A percentile compares a stretch with the other conserved stretches of the same genome.
phyloP scores from a whole-genome alignment of 1,140 invertebrate genomes.

The Pentalonia nigronervosa region DNA sequence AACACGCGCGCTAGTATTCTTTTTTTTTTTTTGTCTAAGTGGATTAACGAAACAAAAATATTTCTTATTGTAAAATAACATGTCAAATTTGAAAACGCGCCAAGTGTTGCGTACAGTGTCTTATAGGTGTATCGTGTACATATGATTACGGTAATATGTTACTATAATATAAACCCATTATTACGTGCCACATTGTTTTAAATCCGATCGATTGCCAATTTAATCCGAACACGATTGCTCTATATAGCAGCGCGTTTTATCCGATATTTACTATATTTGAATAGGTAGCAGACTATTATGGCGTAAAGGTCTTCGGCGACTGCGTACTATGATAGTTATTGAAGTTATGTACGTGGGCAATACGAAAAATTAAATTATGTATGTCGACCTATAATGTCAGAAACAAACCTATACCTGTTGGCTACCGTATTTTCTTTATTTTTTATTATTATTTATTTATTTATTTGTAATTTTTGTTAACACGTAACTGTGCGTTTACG shows the following conservation, averaged over 20 bases:
- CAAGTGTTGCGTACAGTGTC: background rate
- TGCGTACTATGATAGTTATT: background rate
- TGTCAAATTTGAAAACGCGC: background rate
- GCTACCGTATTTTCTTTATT: constrained; percentile 36
- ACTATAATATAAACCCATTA: background rate
- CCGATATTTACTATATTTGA: background rate
- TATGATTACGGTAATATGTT: background rate
- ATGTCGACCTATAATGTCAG: background rate
- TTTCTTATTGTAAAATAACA: background rate
- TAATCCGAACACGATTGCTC: background rate
- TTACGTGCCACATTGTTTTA: background rate
- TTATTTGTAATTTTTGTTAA: constrained; percentile 33
- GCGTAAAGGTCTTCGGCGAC: background rate
- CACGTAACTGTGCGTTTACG: background rate
- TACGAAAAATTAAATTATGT: constrained; percentile 32
- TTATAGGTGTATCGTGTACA: background rate
- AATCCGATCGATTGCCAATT: background rate
- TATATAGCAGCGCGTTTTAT: background rate
- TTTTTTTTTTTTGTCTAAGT: background rate
- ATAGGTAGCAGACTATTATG: background rate
- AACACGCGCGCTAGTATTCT: background rate
- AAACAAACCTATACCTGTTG: background rate
- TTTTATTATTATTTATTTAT: background rate
- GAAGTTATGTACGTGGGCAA: constrained; percentile 21
- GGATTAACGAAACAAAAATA: background rate